Evolutionary conservation across 2,113 vertebrate species (phyloP), one percentile per base, ranked within the genome.

Genomic region (Tinamus guttatus): DNA sequence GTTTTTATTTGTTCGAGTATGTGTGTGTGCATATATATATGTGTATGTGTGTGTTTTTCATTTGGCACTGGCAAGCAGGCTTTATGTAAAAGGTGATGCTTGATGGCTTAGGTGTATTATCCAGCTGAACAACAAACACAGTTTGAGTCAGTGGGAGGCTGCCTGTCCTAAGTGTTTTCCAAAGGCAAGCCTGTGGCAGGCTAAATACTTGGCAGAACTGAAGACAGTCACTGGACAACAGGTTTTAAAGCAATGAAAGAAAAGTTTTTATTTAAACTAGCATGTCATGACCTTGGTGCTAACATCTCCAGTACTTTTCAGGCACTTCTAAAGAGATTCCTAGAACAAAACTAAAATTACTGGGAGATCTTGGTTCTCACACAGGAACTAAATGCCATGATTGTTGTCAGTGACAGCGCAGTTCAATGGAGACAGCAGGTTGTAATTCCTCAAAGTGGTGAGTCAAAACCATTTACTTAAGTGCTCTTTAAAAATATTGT

Each of bases 211-310:
- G 91, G 63, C 74, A 93, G 75, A 84, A 89, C 81, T 86, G 5
- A 93, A 94, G 95, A 65, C 68, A 67, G 65, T 77, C 80, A 64
- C 79, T 22, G 74, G 76, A 92, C 59, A 90, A 87, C 45, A 49
- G 0, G 0, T 89, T 67, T 78, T 62, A 20, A 76, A 87, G n/a
- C 49, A 49, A 58, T 84, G 59, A 92, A 94, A 85, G 34, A 41
- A 68, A 93, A 78, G 43, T 36, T 63, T 89, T 90, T 96, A 51
- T 95, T 95, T 93, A n/a, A 67, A 71, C 22, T 56, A 81, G 64
- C 43, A 60, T 91, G 74, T 92, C 41, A 73, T 77, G 84, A 85
- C 52, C 70, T 91, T 85, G 22, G 38, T 22, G 40, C 82, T 94
- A 82, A 93, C 68, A 93, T 60, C 79, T 91, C 73, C 73, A 85